Conservation (phyloP, 2,888 invertebrate species). For the Caenorhabditis plicata region DNA sequence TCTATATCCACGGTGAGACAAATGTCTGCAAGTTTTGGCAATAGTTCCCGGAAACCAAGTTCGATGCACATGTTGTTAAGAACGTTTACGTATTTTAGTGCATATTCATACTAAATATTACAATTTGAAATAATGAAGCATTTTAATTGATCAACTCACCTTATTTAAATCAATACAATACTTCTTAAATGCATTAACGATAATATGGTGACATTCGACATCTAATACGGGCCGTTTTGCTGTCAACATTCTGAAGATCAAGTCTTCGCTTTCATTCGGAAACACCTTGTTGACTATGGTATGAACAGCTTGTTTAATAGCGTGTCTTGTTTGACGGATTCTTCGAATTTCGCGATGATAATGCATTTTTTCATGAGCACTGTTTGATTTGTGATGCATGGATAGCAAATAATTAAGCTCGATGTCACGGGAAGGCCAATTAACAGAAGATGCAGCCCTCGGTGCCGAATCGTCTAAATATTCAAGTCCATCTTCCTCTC, state of each 20-base stretch:
- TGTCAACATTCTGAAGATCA: constrained; percentile 35
- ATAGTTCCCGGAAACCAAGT: constrained; percentile 34
- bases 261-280: constrained; percentile 28
- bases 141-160: constrained; percentile 42
- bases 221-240: constrained; percentile 46
- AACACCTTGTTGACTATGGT: constrained; percentile 24
- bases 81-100: constrained; percentile 66
- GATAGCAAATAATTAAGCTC: constrained; percentile 58
- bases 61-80: constrained; percentile 67
- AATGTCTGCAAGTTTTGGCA: constrained; percentile 35
- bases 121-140: neutral
- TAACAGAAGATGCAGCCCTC: constrained; percentile 39
- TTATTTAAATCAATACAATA: constrained; percentile 66
- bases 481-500: constrained; percentile 42
- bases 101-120: constrained; percentile 66
- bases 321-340: constrained; percentile 12
- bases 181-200: constrained; percentile 60
- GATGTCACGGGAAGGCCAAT: constrained; percentile 66
- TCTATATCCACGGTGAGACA: constrained; percentile 36
- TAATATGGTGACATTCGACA: constrained; percentile 66
- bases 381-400: constrained; percentile 4
- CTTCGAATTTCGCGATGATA: constrained; percentile 6
- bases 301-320: constrained; percentile 27
- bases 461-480: constrained; percentile 17
- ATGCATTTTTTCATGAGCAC: neutral